Evolutionary conservation across 2,113 vertebrate species (phyloP), one percentile per base, ranked within the genome.

Genomic region (Boleophthalmus pectinirostris): DNA sequence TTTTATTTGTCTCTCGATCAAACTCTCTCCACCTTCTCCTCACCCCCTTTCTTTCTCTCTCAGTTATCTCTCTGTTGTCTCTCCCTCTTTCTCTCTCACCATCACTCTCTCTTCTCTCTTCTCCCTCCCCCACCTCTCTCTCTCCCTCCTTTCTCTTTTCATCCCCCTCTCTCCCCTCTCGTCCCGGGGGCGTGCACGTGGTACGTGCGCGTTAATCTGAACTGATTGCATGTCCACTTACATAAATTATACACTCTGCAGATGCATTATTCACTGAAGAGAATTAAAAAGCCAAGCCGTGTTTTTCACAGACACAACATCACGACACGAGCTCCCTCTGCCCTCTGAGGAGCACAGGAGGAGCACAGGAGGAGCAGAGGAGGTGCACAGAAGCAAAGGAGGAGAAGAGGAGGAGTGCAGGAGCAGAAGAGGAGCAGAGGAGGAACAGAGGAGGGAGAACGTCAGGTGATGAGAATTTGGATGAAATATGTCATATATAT

Each of bases 141-240:
- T 1, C 46, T 15, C 14, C 14, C 46, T 53, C 16, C 23, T 12
- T 11, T 2, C 21, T 23, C 21, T 56, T n/a, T 23, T n/a, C 53
- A 4, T 7, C 20, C n/a, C 8, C 1, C 20, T 56, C 53, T 56
- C n/a, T 24, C 54, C 47, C 14, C 69, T 45, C 68, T 71, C 49
- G 29, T 29, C 29, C 29, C 29, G 4, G 29, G 29, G 66, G 45
- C 53, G 64, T 70, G 60, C 75, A 70, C 70, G 72, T 71, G 10
- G 24, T 51, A 56, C 70, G 80, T 87, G 83, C 87, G 87, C 81
- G 88, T 88, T 93, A 92, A 93, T 93, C 85, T 90, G 86, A 93
- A 91, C 87, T 93, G 92, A 92, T 94, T 91, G 91, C 90, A 92
- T 93, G 91, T 93, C 92, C 92, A 92, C 90, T 93, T 92, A 93